phyloP scores from a whole-genome alignment of 2,113 vertebrate species.

The Trachemys scripta region DNA sequence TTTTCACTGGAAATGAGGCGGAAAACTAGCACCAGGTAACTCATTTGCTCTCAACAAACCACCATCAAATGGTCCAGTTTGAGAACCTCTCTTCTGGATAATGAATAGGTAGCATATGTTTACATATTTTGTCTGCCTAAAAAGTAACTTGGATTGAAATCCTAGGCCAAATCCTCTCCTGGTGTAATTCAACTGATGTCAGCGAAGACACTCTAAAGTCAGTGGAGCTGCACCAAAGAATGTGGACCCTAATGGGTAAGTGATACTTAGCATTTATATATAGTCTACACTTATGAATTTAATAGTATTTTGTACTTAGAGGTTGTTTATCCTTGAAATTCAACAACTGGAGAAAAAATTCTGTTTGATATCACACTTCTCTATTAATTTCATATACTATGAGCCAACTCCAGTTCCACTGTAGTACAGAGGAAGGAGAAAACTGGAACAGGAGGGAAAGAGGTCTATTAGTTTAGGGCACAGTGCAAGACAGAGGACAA shows the following conservation, averaged over 20 bases:
- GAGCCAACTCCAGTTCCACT: not conserved
- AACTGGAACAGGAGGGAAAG: not conserved
- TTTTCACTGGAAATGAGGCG: not conserved
- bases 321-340: not conserved
- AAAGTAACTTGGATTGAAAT: not conserved
- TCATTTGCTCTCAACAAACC: not conserved
- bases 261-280: not conserved
- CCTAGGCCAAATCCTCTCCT: not conserved
- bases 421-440: rapidly evolving
- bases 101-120: not conserved
- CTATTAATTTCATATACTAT: not conserved
- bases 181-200: not conserved
- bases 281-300: not conserved
- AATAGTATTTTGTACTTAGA: not conserved
- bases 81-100: not conserved
- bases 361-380: not conserved
- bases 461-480: not conserved
- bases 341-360: not conserved
- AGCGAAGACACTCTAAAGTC: not conserved
- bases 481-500: not conserved
- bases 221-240: not conserved
- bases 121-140: not conserved
- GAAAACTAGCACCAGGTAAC: not conserved
- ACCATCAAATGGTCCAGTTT: not conserved
- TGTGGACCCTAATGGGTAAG: not conserved